Percentiles rank a stretch among this genome's conserved stretches.
Conservation (phyloP, 2,113 vertebrate species). For the Brachyistius frenatus region DNA sequence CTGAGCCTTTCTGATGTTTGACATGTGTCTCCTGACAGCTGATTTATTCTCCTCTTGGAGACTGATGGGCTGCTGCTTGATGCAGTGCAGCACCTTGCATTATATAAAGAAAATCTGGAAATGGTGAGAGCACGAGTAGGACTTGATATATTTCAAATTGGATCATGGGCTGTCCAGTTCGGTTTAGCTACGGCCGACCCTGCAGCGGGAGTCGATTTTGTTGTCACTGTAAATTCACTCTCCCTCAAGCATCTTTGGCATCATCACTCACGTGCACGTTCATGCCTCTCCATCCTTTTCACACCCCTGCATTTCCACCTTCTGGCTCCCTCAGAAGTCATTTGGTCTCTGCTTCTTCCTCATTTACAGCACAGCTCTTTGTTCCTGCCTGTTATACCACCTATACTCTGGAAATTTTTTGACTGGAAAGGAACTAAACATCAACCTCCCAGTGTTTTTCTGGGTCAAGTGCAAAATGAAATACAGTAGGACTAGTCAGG, state of each 20-base stretch:
- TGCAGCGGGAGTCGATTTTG: slow-evolving; percentile 54
- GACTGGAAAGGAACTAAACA: slow-evolving; percentile 59
- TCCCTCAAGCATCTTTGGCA: slow-evolving; percentile 54
- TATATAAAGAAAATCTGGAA: slow-evolving; percentile 47
- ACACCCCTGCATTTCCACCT: slow-evolving; percentile 28
- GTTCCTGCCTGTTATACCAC: slow-evolving; percentile 43
- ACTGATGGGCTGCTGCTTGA: slow-evolving; percentile 34
- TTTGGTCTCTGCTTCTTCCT: slow-evolving; percentile 19
- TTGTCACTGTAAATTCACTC: slow-evolving; percentile 74
- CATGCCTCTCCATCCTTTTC: slow-evolving; percentile 46
- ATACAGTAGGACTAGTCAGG: slow-evolving; percentile 81
- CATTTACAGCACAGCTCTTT: slow-evolving; percentile 31
- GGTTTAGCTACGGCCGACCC: slow-evolving; percentile 50
- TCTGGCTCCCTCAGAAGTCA: slow-evolving; percentile 26
- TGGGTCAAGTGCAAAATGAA: slow-evolving; percentile 85
- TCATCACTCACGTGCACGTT: slow-evolving; percentile 33
- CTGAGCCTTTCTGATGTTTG: slow-evolving; percentile 14
- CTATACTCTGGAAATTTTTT: slow-evolving; percentile 47
- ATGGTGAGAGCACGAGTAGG: slow-evolving; percentile 56
- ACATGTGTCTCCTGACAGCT: neutral
- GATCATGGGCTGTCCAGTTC: slow-evolving; percentile 65
- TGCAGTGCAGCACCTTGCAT: slow-evolving; percentile 71
- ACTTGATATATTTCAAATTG: slow-evolving; percentile 59
- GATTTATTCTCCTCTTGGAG: neutral
- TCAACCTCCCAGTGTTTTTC: slow-evolving; percentile 71